These are phyloP conservation scores for Nemapogon koenigi DNA, from an alignment of 2,888 invertebrate genomes.

Conservation along the genomic window DNA sequence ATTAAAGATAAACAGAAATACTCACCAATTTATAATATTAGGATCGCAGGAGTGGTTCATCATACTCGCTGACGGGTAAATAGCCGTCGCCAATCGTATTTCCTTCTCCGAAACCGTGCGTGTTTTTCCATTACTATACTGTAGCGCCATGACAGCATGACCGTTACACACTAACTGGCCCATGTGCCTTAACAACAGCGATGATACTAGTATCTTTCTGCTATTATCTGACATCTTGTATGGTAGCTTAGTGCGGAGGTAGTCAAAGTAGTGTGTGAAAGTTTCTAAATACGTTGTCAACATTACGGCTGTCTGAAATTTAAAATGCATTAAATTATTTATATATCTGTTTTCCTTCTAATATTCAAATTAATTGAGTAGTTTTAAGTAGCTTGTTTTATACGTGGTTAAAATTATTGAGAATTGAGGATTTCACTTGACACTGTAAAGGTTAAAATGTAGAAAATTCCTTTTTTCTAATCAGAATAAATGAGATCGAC, in stretches of 20 bases:
- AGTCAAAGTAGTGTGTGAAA: constrained; percentile 69
- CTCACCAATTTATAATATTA: constrained; percentile 76
- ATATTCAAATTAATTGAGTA: too few relatives aligned
- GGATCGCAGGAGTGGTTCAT: constrained; percentile 95
- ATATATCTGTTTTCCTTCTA: too few relatives aligned
- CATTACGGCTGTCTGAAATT: constrained; percentile 69
- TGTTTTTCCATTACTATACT: constrained; percentile 19
- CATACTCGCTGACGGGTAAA: constrained; percentile 86
- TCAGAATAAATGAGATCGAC: too few relatives aligned
- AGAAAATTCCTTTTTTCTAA: too few relatives aligned
- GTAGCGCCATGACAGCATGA: constrained; percentile 61
- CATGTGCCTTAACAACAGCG: constrained; percentile 75
- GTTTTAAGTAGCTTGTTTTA: too few relatives aligned
- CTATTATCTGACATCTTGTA: constrained; percentile 30
- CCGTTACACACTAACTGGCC: constrained; percentile 85
- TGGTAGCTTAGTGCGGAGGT: constrained; percentile 41
- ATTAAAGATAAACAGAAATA: too few relatives aligned
- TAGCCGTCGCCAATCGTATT: constrained; percentile 73
- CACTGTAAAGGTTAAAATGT: too few relatives aligned
- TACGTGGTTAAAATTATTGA: too few relatives aligned
- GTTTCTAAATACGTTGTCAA: constrained; percentile 69
- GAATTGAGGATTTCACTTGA: too few relatives aligned
- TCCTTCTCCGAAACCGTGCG: constrained; percentile 31
- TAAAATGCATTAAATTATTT: constrained; percentile 12
- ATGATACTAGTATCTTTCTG: constrained; percentile 64